phyloP scores from a whole-genome alignment of 2,113 vertebrate species.

The Grus americana region DNA sequence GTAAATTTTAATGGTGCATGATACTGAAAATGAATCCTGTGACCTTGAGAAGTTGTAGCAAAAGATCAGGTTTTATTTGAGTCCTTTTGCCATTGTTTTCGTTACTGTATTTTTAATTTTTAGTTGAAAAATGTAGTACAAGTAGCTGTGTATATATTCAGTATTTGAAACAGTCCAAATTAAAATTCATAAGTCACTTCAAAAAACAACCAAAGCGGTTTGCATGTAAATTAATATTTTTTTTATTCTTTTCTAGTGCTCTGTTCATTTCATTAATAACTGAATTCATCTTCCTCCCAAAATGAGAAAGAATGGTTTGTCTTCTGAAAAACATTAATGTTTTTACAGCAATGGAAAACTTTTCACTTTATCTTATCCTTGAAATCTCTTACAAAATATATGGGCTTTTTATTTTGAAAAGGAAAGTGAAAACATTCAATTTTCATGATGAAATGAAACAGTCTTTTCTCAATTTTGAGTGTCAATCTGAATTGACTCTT shows the following conservation, averaged over 20 bases:
- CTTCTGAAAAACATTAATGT: neutral
- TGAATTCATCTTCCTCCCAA: neutral
- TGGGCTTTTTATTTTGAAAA: neutral
- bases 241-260: neutral
- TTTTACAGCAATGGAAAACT: neutral
- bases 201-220: neutral
- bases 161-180: neutral
- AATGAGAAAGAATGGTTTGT: neutral
- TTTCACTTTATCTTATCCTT: neutral
- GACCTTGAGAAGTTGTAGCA: slow-evolving; percentile 40
- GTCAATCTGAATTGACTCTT: neutral
- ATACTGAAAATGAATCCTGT: slow-evolving; percentile 57
- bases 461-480: neutral
- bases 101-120: slow-evolving; percentile 7
- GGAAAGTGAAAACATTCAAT: neutral
- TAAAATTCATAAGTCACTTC: neutral
- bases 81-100: slow-evolving; percentile 27
- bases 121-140: neutral
- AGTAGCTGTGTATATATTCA: neutral
- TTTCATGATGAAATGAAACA: neutral
- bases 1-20: slow-evolving; percentile 63
- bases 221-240: neutral
- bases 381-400: neutral
- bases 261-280: neutral
- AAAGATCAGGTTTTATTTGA: slow-evolving; percentile 58